Percentiles rank a stretch among this genome's conserved stretches.
These are phyloP conservation scores for Orbicella faveolata DNA, from an alignment of 64 coral and sea anemone genomes.

Conservation along the genomic window DNA sequence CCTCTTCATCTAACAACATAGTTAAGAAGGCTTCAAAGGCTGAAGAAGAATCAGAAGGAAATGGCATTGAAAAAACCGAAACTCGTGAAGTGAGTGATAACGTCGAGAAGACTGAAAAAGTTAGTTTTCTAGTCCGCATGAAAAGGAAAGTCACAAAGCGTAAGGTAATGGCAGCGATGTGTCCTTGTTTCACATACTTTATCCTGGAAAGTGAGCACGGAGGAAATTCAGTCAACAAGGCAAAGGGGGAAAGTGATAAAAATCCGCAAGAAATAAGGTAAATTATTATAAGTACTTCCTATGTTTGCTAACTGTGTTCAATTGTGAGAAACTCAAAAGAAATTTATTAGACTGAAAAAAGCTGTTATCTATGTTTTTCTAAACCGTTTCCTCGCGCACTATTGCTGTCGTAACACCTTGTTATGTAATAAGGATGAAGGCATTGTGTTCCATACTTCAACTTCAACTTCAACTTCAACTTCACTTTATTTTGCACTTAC, in stretches of 20 bases:
- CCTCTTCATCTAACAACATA: neutral
- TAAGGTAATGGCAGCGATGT: neutral
- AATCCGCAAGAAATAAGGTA: neutral
- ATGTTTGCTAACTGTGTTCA: too few relatives aligned
- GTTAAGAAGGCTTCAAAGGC: neutral
- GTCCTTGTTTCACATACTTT: slow-evolving; percentile 7
- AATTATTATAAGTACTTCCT: neutral
- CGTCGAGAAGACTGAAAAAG: neutral
- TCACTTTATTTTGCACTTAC: too few relatives aligned
- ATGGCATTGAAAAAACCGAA: neutral
- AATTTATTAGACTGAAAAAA: too few relatives aligned
- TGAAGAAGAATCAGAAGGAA: neutral
- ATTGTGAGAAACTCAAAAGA: too few relatives aligned
- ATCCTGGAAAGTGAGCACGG: neutral
- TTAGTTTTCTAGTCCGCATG: neutral
- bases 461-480: too few relatives aligned
- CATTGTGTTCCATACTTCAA: too few relatives aligned
- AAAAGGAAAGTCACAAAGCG: slow-evolving; percentile 9
- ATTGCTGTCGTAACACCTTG: too few relatives aligned
- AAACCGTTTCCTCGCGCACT: too few relatives aligned
- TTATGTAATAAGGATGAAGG: too few relatives aligned
- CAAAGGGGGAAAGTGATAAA: neutral
- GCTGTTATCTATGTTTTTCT: too few relatives aligned
- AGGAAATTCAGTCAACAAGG: neutral
- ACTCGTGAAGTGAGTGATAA: neutral